Conservation (phyloP, 35 echinoderm and acorn worm species). For the Heliocidaris erythrogramma region DNA sequence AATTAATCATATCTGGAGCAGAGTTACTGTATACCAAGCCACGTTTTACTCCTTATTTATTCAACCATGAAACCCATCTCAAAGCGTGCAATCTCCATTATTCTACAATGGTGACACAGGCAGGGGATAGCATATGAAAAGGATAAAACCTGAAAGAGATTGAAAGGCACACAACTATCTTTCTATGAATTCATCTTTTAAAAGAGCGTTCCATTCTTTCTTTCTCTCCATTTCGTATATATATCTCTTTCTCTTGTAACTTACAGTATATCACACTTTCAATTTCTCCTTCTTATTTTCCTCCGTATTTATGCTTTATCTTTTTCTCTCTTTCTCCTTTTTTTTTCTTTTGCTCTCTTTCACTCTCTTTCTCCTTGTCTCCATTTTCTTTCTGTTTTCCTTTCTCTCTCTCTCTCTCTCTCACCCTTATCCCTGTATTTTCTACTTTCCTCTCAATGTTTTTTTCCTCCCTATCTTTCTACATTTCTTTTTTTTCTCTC, state of each 20-base stretch:
- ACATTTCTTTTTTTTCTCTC: too few species aligned
- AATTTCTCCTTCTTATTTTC: not conserved
- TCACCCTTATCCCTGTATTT: too few species aligned
- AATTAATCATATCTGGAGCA: constrained; percentile 50
- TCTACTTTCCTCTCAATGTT: too few species aligned
- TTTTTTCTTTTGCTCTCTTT: not conserved
- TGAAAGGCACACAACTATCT: too few species aligned
- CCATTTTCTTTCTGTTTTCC: not conserved
- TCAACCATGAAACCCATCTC: constrained; percentile 21
- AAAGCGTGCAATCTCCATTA: not conserved
- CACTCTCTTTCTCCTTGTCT: not conserved
- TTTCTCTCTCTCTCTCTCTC: not conserved
- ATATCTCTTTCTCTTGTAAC: not conserved
- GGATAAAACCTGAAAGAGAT: not conserved
- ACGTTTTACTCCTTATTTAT: constrained; percentile 19
- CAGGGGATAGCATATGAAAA: not conserved
- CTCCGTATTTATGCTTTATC: not conserved
- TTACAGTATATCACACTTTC: not conserved
- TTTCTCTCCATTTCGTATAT: not conserved
- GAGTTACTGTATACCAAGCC: constrained; percentile 7
- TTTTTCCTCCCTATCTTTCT: too few species aligned
- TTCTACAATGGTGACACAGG: not conserved
- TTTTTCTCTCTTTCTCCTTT: not conserved
- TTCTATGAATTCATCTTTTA: too few species aligned
- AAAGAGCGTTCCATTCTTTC: too few species aligned